A percentile compares a stretch with the other conserved stretches of the same genome.
phyloP scores from a whole-genome alignment of 2,113 vertebrate genomes.

The Seriola quinqueradiata region DNA sequence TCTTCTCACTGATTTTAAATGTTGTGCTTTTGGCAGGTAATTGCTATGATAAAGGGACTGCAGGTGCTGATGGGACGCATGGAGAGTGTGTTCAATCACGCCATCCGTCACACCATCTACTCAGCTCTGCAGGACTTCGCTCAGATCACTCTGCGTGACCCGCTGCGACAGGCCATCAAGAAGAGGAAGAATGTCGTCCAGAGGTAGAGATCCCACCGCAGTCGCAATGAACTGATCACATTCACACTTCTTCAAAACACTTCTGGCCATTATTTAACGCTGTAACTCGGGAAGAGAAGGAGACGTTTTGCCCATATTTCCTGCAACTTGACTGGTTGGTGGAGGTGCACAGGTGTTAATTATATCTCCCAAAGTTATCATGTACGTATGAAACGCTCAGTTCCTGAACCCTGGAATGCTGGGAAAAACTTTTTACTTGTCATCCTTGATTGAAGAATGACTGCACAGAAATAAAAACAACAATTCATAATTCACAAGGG shows the following conservation, averaged over 20 bases:
- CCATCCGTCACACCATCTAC: slow-evolving; percentile 98
- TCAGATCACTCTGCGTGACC: slow-evolving; percentile 94
- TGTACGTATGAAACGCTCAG: not conserved
- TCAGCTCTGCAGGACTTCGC: slow-evolving; percentile 97
- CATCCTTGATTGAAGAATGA: no score
- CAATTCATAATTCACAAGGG: not conserved
- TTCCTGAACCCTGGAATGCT: not conserved
- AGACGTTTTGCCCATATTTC: no score
- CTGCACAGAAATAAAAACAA: no score
- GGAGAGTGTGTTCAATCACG: slow-evolving; percentile 99
- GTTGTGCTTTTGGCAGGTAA: slow-evolving; percentile 66
- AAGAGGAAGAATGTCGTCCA: slow-evolving; percentile 99
- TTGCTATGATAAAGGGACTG: slow-evolving; percentile 98
- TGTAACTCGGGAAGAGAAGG: no score
- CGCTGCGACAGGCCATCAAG: slow-evolving; percentile 93
- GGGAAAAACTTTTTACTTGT: no score
- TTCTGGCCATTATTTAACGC: no score
- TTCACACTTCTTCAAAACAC: no score
- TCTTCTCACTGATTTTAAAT: not conserved
- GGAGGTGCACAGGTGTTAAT: no score
- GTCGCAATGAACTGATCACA: not conserved
- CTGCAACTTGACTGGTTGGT: no score
- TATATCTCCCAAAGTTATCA: no score
- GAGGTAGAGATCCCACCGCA: slow-evolving; percentile 84
- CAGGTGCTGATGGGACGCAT: slow-evolving; percentile 97